Evolutionary conservation across 2,888 invertebrate genomes (phyloP).

Genomic region (Zygothrica quintamaculata): DNA sequence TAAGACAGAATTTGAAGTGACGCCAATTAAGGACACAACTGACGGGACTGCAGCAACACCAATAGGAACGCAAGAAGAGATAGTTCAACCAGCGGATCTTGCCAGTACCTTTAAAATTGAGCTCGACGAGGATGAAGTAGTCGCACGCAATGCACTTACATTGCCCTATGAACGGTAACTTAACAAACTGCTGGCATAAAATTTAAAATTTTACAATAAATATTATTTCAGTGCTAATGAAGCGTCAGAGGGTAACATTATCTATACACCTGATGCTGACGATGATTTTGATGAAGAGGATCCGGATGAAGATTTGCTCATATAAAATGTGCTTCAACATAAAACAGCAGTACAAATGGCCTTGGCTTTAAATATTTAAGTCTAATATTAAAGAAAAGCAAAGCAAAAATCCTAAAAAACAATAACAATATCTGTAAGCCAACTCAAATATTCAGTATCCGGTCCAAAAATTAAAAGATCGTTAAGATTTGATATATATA

Average conservation of each 20-base stretch:
- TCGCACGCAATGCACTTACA: constrained; percentile 83
- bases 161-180: constrained; percentile 84
- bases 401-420: constrained; percentile 12
- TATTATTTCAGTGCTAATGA: constrained; percentile 84
- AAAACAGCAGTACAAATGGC: constrained; percentile 75
- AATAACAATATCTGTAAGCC: constrained; percentile 35
- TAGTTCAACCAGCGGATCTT: constrained; percentile 26
- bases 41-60: constrained; percentile 12
- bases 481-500: constrained; percentile 14
- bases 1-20: constrained; percentile 75
- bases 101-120: constrained; percentile 84
- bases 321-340: constrained; percentile 83
- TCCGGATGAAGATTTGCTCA: constrained; percentile 93
- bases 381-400: constrained; percentile 19
- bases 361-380: constrained; percentile 73
- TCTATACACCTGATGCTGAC: constrained; percentile 90
- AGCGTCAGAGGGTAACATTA: constrained; percentile 87
- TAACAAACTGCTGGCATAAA: background rate
- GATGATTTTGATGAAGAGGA: constrained; percentile 95
- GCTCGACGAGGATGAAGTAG: constrained; percentile 83
- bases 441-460: constrained; percentile 40
- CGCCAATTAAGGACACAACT: constrained; percentile 37
- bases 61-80: constrained; percentile 28
- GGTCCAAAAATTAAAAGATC: constrained; percentile 26
- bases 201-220: no score